Conservation (phyloP, 2,888 invertebrate genomes). For the Bursaphelenchus okinawaensis region DNA sequence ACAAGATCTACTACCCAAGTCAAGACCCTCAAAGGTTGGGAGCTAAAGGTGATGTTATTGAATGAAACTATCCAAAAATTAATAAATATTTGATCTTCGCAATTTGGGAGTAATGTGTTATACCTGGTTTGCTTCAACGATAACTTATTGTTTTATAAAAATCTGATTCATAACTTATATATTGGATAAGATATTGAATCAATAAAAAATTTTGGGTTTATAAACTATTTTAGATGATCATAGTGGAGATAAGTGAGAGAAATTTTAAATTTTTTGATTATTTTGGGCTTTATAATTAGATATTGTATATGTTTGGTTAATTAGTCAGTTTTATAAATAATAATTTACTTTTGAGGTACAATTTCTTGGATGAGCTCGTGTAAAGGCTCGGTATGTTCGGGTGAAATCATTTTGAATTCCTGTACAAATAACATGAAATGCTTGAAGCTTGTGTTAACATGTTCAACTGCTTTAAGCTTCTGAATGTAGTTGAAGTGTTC, state of each 20-base stretch:
- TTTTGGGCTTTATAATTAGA: too few relatives aligned
- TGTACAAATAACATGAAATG: constrained; percentile 96
- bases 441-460: constrained; percentile 97
- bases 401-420: constrained; percentile 94
- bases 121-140: too few relatives aligned
- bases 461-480: constrained; percentile 93
- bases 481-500: constrained; percentile 88
- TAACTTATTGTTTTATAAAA: too few relatives aligned
- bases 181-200: too few relatives aligned
- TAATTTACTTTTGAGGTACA: constrained; percentile 17
- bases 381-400: constrained; percentile 88
- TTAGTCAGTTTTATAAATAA: too few relatives aligned
- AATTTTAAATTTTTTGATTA: too few relatives aligned
- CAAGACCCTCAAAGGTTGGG: constrained; percentile 76
- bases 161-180: too few relatives aligned
- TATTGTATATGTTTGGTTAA: too few relatives aligned
- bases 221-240: too few relatives aligned
- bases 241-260: too few relatives aligned
- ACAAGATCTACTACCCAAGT: constrained; percentile 81
- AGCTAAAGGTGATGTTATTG: constrained; percentile 51
- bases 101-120: too few relatives aligned
- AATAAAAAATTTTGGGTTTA: too few relatives aligned
- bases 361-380: constrained; percentile 83
- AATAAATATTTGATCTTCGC: neutral
- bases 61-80: constrained; percentile 7